Conservation (phyloP, 2,797 vertebrate species). For the Mergus octosetaceus region DNA sequence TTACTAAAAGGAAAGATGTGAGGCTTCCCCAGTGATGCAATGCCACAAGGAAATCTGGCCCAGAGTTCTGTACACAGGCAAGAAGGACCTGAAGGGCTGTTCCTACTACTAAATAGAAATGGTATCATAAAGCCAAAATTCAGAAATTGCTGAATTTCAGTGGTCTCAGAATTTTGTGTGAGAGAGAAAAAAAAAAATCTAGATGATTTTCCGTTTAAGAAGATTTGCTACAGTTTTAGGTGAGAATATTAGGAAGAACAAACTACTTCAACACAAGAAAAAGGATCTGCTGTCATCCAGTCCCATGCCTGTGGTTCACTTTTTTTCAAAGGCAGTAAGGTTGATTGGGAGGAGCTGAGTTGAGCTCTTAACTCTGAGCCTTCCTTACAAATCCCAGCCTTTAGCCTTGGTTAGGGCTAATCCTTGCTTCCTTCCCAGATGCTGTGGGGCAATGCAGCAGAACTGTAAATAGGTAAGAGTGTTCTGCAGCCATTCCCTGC, state of each 20-base stretch:
- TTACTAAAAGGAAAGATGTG: not conserved
- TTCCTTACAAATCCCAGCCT: not conserved
- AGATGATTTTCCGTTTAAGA: slow-evolving; percentile 16
- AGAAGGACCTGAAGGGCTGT: not conserved
- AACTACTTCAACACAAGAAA: not conserved
- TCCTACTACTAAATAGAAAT: not conserved
- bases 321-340: not conserved
- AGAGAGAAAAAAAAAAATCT: not conserved
- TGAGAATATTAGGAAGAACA: not conserved
- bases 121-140: not conserved
- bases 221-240: not conserved
- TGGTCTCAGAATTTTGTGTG: not conserved
- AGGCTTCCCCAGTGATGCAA: not conserved
- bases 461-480: not conserved
- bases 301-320: slow-evolving; percentile 27
- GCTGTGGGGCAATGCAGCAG: not conserved
- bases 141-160: not conserved
- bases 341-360: not conserved
- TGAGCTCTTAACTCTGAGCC: not conserved
- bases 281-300: slow-evolving; percentile 21
- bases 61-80: not conserved
- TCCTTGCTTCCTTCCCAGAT: not conserved
- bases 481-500: not conserved
- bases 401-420: not conserved
- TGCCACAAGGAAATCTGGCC: not conserved